Base-by-base conservation (phyloP, 1,140 invertebrate species). In the Leptonema lineaticorne region DNA sequence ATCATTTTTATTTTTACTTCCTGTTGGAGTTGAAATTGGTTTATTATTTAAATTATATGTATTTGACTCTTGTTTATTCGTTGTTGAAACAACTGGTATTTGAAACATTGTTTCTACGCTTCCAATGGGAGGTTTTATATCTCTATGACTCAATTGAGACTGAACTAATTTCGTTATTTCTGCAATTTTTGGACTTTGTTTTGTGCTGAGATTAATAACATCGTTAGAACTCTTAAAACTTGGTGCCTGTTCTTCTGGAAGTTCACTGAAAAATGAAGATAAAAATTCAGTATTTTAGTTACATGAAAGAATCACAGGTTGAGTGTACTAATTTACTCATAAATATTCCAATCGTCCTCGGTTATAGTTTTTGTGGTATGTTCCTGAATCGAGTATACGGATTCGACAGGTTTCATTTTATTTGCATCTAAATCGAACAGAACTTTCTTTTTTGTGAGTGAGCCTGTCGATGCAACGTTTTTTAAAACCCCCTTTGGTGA, bases 381-480 rank as follows among this genome's bases (percentile, higher is more conserved):
- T 3, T 74, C 65, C 65, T 63, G 16, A 26, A 71, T 22, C 33
- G 57, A 59, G 20, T 59, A 33, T 27, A 9, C 14, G 9, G 77
- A 79, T 67, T 79, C 82, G 14, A 81, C 68, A 29, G 78, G 82
- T 62, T 79, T 81, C 74, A 81, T 82, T 75, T 82, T 78, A 74
- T 81, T 83, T 18, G 81, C 79, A 63, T 85, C 80, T 73, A 87
- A 78, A 76, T 86, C 83, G 71, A 87, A 87, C 33, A 85, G 71
- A 1, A 87, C 85, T 77, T 84, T 87, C 69, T 87, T 87, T 58
- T 87, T 87, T 26, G 81, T 78, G 22, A 84, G 75, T 27, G 77
- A 83, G 28, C 80, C 79, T 7, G 76, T 78, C 2, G 84, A 85
- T 37, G 77, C 78, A 14, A 79, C 78, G 69, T 80, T 81, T 79